Conservation (phyloP, 2,113 vertebrate genomes). For the Empidonax traillii region DNA sequence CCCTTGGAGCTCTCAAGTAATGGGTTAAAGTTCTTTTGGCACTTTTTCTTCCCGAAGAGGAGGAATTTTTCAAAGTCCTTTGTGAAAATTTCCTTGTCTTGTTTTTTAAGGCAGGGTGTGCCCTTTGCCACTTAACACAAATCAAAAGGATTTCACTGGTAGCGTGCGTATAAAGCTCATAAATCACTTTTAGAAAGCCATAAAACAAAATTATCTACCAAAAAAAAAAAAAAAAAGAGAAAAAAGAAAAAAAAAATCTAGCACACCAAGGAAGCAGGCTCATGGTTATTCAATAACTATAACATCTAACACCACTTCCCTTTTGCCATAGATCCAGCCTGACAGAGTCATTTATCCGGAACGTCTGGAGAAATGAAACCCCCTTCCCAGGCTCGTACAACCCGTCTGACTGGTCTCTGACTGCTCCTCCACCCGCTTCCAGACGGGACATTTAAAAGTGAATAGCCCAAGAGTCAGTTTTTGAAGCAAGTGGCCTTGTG, state of each 20-base stretch:
- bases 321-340: slow-evolving; percentile 1
- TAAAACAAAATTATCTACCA: slow-evolving; percentile 56
- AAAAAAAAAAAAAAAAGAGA: background rate
- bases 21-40: slow-evolving; percentile 49
- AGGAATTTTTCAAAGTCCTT: slow-evolving; percentile 46
- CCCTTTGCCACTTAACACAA: slow-evolving; percentile 53
- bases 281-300: slow-evolving; percentile 57
- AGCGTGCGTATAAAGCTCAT: background rate
- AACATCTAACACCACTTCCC: slow-evolving; percentile 41
- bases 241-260: background rate
- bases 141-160: slow-evolving; percentile 42
- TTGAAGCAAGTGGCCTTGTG: background rate
- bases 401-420: slow-evolving; percentile 24
- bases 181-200: slow-evolving; percentile 62
- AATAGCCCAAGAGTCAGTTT: background rate
- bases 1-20: background rate
- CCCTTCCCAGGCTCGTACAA: background rate
- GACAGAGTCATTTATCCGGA: background rate
- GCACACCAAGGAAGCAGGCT: slow-evolving; percentile 51
- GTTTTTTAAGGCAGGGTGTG: slow-evolving; percentile 53
- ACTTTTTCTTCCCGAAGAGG: background rate
- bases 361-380: background rate
- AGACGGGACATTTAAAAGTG: background rate
- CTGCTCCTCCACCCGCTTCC: background rate
- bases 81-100: slow-evolving; percentile 57